Evolutionary conservation across 2,113 vertebrate genomes (phyloP).

Genomic region (Abramis brama): DNA sequence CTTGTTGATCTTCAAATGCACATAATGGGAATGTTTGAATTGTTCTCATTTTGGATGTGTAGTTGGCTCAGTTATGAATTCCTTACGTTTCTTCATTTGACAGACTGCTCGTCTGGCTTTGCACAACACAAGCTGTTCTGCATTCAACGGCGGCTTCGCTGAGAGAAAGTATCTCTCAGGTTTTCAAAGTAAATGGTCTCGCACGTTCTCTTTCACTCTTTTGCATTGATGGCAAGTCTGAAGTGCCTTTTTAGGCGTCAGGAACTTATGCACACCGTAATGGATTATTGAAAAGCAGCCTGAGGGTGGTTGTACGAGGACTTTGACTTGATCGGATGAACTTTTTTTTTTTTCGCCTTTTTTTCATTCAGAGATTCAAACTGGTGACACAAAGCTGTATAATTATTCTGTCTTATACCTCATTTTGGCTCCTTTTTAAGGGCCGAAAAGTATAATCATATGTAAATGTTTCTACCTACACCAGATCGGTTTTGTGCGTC

Average conservation of each 20-base stretch:
- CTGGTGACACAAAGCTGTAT: neutral
- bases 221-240: conserved; percentile 19
- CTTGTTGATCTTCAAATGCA: conserved; percentile 35
- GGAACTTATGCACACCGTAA: conserved; percentile 5
- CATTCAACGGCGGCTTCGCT: neutral
- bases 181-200: conserved; percentile 28
- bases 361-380: neutral
- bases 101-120: neutral
- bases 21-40: neutral
- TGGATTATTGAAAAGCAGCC: conserved; percentile 43
- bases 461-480: neutral
- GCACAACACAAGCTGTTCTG: neutral
- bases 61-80: neutral
- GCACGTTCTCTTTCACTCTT: conserved; percentile 3
- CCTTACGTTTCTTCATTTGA: neutral
- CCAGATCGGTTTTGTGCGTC: neutral
- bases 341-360: neutral
- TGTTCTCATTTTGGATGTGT: neutral
- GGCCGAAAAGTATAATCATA: neutral
- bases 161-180: neutral
- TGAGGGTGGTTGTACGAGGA: conserved; percentile 4
- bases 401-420: neutral
- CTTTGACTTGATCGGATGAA: neutral
- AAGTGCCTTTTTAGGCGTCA: conserved; percentile 3
- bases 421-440: neutral